Evolutionary conservation across 2,888 invertebrate genomes (phyloP).

Genomic region (Branchellion lobata): DNA sequence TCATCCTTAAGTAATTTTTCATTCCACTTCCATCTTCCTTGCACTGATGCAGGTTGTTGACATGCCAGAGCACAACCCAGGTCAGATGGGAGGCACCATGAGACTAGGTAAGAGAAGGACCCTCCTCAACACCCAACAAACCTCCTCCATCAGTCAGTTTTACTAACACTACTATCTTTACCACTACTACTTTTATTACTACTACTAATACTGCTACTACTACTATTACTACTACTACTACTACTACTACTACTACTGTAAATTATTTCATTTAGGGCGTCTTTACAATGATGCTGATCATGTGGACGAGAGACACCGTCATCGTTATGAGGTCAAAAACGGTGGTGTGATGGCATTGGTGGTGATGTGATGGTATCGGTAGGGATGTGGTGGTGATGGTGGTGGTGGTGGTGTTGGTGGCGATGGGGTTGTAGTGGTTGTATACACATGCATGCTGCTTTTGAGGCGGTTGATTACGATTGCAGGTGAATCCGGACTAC

Average conservation of each 20-base stretch:
- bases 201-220: too few species aligned
- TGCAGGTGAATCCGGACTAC: constrained; percentile 79
- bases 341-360: too few species aligned
- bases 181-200: too few species aligned
- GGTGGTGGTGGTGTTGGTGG: too few species aligned
- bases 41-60: constrained; percentile 74
- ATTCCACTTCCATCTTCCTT: too few species aligned
- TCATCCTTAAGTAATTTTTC: not conserved
- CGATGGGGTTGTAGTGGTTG: not conserved
- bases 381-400: too few species aligned
- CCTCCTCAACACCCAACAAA: constrained; percentile 68
- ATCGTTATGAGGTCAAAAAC: constrained; percentile 77
- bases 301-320: constrained; percentile 92
- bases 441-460: not conserved
- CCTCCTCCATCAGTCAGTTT: constrained; percentile 63
- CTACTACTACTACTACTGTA: too few species aligned
- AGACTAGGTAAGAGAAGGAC: constrained; percentile 89
- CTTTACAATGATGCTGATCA: constrained; percentile 59
- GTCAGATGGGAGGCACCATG: constrained; percentile 91
- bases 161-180: too few species aligned
- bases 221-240: not conserved
- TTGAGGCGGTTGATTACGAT: not conserved
- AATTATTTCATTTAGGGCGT: constrained; percentile 46
- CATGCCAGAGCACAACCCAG: constrained; percentile 96
- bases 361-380: too few species aligned